These are phyloP conservation scores for Phrynocephalus versicolor DNA, from an alignment of 2,113 vertebrate species.

Conservation along the genomic window DNA sequence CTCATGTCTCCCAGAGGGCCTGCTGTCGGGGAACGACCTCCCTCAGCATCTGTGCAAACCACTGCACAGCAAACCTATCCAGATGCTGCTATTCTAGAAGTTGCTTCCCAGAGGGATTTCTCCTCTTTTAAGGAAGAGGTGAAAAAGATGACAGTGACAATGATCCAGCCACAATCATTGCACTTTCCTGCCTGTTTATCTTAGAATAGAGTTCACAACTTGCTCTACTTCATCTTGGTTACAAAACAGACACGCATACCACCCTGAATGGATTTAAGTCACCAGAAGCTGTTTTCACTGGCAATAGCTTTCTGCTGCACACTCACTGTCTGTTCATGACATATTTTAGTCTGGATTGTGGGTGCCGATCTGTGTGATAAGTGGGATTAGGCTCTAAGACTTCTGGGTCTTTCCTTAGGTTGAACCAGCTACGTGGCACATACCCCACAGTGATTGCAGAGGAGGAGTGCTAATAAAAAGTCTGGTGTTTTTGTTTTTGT, in stretches of 20 bases:
- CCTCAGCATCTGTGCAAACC: background rate
- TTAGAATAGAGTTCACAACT: background rate
- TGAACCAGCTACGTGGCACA: too few relatives aligned
- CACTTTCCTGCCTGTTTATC: background rate
- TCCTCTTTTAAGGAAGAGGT: background rate
- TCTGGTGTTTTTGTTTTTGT: too few relatives aligned
- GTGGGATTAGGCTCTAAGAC: background rate
- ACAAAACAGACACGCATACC: background rate
- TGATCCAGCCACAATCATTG: background rate
- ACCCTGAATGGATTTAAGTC: background rate
- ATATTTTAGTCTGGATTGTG: background rate
- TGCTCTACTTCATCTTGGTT: background rate
- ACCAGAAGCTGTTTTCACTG: background rate
- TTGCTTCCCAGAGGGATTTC: background rate
- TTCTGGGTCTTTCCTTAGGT: background rate
- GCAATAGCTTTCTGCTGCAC: background rate
- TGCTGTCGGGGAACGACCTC: slow-evolving; percentile 1
- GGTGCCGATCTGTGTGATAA: background rate
- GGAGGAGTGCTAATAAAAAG: background rate
- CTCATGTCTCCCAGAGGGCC: background rate
- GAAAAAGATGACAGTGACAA: background rate
- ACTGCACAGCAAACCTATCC: background rate
- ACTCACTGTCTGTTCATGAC: background rate
- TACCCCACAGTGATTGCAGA: background rate
- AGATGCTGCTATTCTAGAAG: background rate